phyloP scores from a whole-genome alignment of 1,140 invertebrate genomes.

The Triops cancriformis region DNA sequence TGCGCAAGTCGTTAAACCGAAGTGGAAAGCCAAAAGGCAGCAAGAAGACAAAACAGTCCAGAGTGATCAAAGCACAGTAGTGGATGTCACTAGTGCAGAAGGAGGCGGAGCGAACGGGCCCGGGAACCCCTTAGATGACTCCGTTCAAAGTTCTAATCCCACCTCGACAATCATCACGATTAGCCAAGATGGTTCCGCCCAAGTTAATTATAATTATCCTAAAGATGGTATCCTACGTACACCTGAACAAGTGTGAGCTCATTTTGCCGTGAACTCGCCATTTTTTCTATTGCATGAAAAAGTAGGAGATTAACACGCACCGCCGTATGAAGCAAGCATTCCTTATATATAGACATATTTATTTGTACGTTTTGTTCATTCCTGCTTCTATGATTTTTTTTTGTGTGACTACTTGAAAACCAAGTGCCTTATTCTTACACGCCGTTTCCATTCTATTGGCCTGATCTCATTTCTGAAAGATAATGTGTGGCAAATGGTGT shows the following conservation, averaged over 20 bases:
- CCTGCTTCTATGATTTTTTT: not conserved
- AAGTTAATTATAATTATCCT: slow-evolving; percentile 18
- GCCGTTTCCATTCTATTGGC: slow-evolving; percentile 15
- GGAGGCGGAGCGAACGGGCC: not conserved
- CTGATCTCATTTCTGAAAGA: slow-evolving; percentile 16
- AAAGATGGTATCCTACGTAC: slow-evolving; percentile 20
- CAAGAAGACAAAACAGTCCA: not conserved
- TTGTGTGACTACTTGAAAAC: slow-evolving; percentile 9
- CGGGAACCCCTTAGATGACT: not conserved
- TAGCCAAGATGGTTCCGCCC: slow-evolving; percentile 17
- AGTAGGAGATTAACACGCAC: not conserved
- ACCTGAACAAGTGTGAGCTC: slow-evolving; percentile 24
- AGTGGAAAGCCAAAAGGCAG: not conserved
- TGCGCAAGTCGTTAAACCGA: slow-evolving; percentile 22
- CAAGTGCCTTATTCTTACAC: slow-evolving; percentile 18
- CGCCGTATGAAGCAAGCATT: not conserved
- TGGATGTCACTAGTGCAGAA: not conserved
- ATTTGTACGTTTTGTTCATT: slow-evolving; percentile 20
- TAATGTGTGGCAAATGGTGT: not conserved
- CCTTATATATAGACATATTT: slow-evolving; percentile 17
- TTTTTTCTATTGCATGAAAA: not conserved
- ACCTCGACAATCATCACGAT: slow-evolving; percentile 27
- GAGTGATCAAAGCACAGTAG: not conserved
- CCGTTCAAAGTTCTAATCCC: slow-evolving; percentile 22
- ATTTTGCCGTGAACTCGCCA: not conserved